phyloP scores from a whole-genome alignment of 2,113 vertebrate genomes.

The Poeciliopsis occidentalis region DNA sequence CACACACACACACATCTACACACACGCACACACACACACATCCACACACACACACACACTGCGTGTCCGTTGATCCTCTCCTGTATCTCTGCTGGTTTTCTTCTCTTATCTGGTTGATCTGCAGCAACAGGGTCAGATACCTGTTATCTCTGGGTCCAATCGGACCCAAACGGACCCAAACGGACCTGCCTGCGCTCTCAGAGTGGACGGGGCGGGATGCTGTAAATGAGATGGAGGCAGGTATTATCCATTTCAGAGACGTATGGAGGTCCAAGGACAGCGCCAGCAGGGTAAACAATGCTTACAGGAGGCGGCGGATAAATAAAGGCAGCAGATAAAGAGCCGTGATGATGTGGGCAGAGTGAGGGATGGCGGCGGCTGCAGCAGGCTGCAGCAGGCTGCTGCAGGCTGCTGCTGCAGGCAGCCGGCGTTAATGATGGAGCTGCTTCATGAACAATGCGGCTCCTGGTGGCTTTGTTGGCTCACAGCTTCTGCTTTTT shows the following conservation, averaged over 20 bases:
- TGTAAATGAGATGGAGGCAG: constrained; percentile 74
- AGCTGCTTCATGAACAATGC: neutral
- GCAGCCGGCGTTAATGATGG: constrained; percentile 15
- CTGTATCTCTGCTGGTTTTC: neutral
- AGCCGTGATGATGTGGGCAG: constrained; percentile 11
- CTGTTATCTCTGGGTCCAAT: constrained; percentile 57
- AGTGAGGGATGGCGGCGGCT: constrained; percentile 50
- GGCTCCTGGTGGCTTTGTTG: neutral
- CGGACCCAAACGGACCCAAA: constrained; percentile 39
- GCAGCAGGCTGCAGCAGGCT: neutral
- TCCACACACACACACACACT: neutral
- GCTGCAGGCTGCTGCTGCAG: constrained; percentile 5
- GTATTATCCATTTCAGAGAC: constrained; percentile 77
- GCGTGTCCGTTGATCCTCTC: neutral
- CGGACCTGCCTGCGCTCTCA: constrained; percentile 71
- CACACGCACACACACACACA: neutral
- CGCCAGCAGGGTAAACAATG: constrained; percentile 78
- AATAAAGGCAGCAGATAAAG: constrained; percentile 52
- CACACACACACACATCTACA: too few relatives aligned
- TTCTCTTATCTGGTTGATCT: constrained; percentile 42
- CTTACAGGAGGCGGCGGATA: constrained; percentile 44
- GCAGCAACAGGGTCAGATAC: constrained; percentile 54
- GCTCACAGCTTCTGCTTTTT: too few relatives aligned
- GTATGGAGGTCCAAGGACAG: constrained; percentile 66
- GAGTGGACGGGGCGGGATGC: neutral